Conservation (phyloP, 2,888 invertebrate genomes). For the Ophonus ardosiacus region DNA sequence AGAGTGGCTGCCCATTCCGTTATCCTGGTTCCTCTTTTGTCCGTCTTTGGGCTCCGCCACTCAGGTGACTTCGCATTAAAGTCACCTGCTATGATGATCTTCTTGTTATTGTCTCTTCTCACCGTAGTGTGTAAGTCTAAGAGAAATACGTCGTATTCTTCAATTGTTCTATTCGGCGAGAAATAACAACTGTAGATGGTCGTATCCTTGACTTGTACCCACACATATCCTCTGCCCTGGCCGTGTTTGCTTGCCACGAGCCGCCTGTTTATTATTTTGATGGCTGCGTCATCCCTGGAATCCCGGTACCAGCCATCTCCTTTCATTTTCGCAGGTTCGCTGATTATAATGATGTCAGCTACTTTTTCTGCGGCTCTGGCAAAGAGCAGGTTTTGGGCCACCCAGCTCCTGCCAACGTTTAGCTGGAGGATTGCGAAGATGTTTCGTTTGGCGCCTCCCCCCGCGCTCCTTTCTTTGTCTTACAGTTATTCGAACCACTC, state of each 20-base stretch:
- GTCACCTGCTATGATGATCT: constrained; percentile 45
- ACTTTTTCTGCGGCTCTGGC: constrained; percentile 67
- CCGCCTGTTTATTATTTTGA: neutral
- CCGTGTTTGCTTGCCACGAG: neutral
- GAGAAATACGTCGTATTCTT: neutral
- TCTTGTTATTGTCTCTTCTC: neutral
- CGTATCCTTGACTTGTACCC: neutral
- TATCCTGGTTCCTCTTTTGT: constrained; percentile 60
- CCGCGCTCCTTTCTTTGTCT: neutral
- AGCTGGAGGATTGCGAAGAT: constrained; percentile 25
- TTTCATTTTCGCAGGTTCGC: neutral
- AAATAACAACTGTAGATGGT: constrained; percentile 24
- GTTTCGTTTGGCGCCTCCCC: constrained; percentile 8
- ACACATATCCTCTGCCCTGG: neutral
- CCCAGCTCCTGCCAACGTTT: constrained; percentile 47
- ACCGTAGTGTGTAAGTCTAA: neutral
- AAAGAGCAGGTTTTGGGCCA: constrained; percentile 42
- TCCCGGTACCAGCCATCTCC: constrained; percentile 7
- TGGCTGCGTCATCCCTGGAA: neutral
- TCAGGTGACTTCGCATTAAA: constrained; percentile 60
- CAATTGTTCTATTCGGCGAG: neutral
- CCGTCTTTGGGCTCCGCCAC: constrained; percentile 58
- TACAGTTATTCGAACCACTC: neutral
- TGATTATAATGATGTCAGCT: constrained; percentile 67
- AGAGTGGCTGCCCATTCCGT: constrained; percentile 64